These are phyloP conservation scores for Sebastes cheni DNA, from an alignment of 2,797 vertebrate species.

Conservation along the genomic window DNA sequence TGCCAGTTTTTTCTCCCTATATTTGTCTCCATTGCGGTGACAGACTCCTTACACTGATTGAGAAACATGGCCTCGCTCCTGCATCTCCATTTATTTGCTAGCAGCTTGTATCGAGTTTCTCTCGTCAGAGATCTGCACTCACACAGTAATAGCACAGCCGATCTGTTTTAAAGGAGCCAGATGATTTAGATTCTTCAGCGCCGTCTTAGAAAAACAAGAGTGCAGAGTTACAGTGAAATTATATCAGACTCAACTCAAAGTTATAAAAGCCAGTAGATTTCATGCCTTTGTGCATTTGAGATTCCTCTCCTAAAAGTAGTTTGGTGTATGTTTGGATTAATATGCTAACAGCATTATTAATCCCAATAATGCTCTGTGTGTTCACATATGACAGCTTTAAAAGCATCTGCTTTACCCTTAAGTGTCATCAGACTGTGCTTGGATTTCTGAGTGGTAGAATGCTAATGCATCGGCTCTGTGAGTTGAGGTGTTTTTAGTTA, in stretches of 20 bases:
- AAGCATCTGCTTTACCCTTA: slow-evolving; percentile 35
- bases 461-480: slow-evolving; percentile 49
- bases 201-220: slow-evolving; percentile 16
- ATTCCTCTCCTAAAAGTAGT: slow-evolving; percentile 24
- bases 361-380: slow-evolving; percentile 41
- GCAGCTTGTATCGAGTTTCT: slow-evolving; percentile 59
- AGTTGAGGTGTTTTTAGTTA: slow-evolving; percentile 59
- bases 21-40: slow-evolving; percentile 79
- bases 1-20: slow-evolving; percentile 24
- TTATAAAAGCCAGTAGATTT: slow-evolving; percentile 15
- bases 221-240: slow-evolving; percentile 19
- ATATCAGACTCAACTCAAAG: slow-evolving; percentile 27
- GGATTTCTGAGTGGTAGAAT: slow-evolving; percentile 19
- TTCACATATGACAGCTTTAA: slow-evolving; percentile 42
- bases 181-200: slow-evolving; percentile 62
- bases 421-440: slow-evolving; percentile 34
- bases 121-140: slow-evolving; percentile 46
- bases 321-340: slow-evolving; percentile 33
- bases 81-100: slow-evolving; percentile 78
- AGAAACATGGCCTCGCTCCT: slow-evolving; percentile 75
- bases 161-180: slow-evolving; percentile 39
- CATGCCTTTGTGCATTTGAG: slow-evolving; percentile 19
- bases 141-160: slow-evolving; percentile 35
- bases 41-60: slow-evolving; percentile 77
- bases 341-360: slow-evolving; percentile 49